phyloP scores from a whole-genome alignment of 1,140 invertebrate species.

The Caenorhabditis briggsae region DNA sequence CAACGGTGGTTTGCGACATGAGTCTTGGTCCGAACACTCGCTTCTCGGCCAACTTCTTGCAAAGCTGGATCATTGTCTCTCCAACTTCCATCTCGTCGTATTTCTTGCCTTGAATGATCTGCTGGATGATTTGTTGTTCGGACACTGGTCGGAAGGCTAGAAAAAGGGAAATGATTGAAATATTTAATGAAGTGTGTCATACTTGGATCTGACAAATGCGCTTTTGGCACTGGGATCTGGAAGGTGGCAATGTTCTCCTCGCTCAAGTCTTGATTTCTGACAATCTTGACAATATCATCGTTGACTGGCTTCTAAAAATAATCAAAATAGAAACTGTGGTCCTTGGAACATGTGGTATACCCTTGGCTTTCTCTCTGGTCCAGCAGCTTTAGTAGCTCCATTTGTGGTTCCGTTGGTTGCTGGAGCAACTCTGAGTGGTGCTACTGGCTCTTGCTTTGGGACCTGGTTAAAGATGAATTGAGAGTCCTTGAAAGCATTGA shows the following conservation, averaged over 20 bases:
- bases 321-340: background rate
- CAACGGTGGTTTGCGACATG: conserved; percentile 69
- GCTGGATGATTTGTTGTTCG: conserved; percentile 66
- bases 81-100: conserved; percentile 63
- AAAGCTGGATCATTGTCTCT: conserved; percentile 65
- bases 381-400: background rate
- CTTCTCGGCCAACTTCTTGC: conserved; percentile 68
- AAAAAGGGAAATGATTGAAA: conserved; percentile 28
- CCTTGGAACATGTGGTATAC: background rate
- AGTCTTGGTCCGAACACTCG: conserved; percentile 67
- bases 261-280: conserved; percentile 65
- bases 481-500: conserved; percentile 29
- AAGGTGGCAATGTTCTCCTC: conserved; percentile 60
- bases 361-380: conserved; percentile 40
- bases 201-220: conserved; percentile 64
- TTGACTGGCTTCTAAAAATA: conserved; percentile 60
- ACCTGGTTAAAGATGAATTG: background rate
- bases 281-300: conserved; percentile 67
- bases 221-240: conserved; percentile 65
- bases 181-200: background rate
- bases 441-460: background rate
- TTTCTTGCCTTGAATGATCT: conserved; percentile 65
- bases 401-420: conserved; percentile 8
- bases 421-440: conserved; percentile 15
- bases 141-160: conserved; percentile 64